Evolutionary conservation across 2,888 invertebrate species (phyloP).

Genomic region (Lottia gigantea): DNA sequence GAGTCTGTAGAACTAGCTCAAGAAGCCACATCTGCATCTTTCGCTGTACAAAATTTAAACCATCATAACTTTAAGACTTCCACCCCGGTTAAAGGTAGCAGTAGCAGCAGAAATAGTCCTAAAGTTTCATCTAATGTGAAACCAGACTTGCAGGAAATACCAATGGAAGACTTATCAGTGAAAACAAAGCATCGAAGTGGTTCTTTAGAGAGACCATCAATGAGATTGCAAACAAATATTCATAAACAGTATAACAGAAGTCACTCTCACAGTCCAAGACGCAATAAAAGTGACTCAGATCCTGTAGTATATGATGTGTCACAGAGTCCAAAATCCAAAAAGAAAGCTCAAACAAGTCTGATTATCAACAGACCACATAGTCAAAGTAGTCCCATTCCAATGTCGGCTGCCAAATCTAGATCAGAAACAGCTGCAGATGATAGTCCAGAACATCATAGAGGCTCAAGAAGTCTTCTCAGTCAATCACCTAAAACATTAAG

Average conservation of each 20-base stretch:
- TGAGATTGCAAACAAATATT: conserved; percentile 20
- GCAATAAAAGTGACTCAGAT: conserved; percentile 30
- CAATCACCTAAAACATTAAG: conserved; percentile 56
- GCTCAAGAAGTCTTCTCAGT: conserved; percentile 28
- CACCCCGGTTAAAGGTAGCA: conserved; percentile 11
- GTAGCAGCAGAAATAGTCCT: conserved; percentile 23
- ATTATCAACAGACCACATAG: conserved; percentile 22
- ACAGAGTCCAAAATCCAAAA: conserved; percentile 15
- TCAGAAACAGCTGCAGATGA: conserved; percentile 37
- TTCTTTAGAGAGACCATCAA: conserved; percentile 19
- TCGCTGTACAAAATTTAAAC: conserved; percentile 60
- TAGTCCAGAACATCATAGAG: conserved; percentile 24
- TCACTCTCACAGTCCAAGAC: conserved; percentile 53
- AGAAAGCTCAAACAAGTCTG: conserved; percentile 23
- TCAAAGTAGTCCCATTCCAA: conserved; percentile 18
- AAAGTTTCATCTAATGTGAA: conserved; percentile 33
- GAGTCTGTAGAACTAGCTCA: conserved; percentile 53
- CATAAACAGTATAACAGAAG: conserved; percentile 41
- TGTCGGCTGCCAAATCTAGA: conserved; percentile 21
- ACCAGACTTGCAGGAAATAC: conserved; percentile 61
- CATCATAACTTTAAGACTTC: conserved; percentile 30
- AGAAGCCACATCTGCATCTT: conserved; percentile 56
- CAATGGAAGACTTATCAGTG: conserved; percentile 63
- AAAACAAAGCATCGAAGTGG: conserved; percentile 37
- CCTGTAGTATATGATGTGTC: conserved; percentile 12